A percentile compares a stretch with the other conserved stretches of the same genome.
phyloP scores from a whole-genome alignment of 1,140 invertebrate species.

The Amphibalanus amphitrite region DNA sequence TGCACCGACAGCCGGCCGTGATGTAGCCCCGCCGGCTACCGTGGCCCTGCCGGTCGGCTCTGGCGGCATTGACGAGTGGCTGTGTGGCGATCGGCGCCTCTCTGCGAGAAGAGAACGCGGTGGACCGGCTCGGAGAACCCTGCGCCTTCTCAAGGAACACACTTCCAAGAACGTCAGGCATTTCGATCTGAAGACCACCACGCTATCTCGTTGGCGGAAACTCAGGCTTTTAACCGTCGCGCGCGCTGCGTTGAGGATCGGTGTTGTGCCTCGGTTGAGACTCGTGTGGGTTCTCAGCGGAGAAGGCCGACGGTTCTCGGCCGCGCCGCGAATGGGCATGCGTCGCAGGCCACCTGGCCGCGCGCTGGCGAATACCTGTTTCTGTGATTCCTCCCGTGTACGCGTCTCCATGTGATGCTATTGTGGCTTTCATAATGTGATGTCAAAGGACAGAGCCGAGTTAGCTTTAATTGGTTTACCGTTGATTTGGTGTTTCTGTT shows the following conservation, averaged over 20 bases:
- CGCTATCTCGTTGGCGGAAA: no score
- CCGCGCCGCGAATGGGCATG: not conserved
- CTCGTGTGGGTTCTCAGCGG: not conserved
- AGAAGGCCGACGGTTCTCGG: not conserved
- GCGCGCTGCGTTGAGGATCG: no score
- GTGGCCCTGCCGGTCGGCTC: no score
- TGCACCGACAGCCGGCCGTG: not conserved
- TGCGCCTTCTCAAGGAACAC: no score
- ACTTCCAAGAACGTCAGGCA: no score
- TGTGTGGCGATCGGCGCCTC: not conserved
- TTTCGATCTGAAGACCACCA: no score
- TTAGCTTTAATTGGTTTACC: not conserved
- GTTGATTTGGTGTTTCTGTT: not conserved
- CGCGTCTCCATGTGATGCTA: not conserved
- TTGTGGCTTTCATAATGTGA: slow-evolving; percentile 1
- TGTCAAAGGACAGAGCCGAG: not conserved
- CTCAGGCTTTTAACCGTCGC: no score
- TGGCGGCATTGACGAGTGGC: no score
- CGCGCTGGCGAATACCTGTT: not conserved
- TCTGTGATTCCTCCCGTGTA: not conserved
- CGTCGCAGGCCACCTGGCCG: no score
- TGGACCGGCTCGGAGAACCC: no score
- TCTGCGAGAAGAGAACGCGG: no score
- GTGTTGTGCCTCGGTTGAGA: not conserved
- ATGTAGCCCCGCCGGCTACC: not conserved